Percentiles rank a stretch among this genome's conserved stretches.
These are phyloP conservation scores for Chromobotia macracanthus DNA, from an alignment of 2,797 vertebrate genomes.

Conservation along the genomic window DNA sequence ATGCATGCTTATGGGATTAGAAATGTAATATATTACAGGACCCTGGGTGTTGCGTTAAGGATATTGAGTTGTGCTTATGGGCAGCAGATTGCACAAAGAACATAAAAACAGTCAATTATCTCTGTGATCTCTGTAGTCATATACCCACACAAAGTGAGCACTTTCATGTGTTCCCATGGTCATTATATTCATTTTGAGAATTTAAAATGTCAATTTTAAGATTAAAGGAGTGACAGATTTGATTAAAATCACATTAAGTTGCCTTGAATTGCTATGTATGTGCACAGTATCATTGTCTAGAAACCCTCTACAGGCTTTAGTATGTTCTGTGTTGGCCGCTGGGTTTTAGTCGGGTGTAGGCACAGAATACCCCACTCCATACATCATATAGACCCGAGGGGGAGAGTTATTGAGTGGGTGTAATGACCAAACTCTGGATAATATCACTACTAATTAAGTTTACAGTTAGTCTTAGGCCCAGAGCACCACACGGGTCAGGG, in stretches of 20 bases:
- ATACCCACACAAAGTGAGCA: conserved; percentile 2
- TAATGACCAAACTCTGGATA: conserved; percentile 51
- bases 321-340: conserved; percentile 11
- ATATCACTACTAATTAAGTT: conserved; percentile 55
- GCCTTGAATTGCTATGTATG: background rate
- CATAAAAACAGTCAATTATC: conserved; percentile 31
- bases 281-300: background rate
- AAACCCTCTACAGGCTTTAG: background rate
- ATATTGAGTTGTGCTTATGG: conserved; percentile 47
- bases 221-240: conserved; percentile 4
- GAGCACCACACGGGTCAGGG: conserved; percentile 32
- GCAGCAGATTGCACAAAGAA: conserved; percentile 27
- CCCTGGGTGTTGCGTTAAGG: conserved; percentile 21
- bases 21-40: conserved; percentile 33
- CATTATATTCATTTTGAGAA: background rate
- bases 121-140: conserved; percentile 8
- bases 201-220: conserved; percentile 15
- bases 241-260: conserved; percentile 10
- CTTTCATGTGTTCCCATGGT: background rate
- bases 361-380: conserved; percentile 34
- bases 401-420: conserved; percentile 44
- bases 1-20: conserved; percentile 36
- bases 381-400: conserved; percentile 48
- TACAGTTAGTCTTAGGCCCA: conserved; percentile 47
- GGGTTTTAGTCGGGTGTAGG: conserved; percentile 22